These are phyloP conservation scores for Diadema setosum DNA, from an alignment of 35 echinoderm and acorn worm species.

Conservation along the genomic window DNA sequence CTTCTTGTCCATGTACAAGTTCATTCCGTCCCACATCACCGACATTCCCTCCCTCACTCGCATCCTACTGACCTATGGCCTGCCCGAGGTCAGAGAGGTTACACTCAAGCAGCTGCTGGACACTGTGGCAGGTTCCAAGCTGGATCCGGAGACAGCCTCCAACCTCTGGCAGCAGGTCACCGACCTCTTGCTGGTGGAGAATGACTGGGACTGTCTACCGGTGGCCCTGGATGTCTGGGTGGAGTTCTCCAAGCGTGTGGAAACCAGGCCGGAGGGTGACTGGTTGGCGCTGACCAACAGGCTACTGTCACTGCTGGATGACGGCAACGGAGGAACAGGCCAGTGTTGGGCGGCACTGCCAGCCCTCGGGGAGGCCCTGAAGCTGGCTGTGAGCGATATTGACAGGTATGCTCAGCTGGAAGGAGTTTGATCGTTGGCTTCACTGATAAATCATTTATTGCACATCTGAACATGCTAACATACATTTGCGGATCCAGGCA, in stretches of 20 bases:
- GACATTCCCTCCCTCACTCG: not conserved
- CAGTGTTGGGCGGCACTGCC: not conserved
- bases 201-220: not conserved
- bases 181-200: not conserved
- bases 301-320: not conserved
- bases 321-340: not conserved
- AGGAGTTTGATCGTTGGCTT: not conserved
- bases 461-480: no score
- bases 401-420: not conserved
- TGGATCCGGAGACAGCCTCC: not conserved
- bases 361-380: not conserved
- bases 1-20: not conserved
- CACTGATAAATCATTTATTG: no score
- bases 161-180: not conserved
- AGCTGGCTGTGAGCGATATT: not conserved
- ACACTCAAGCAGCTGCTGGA: not conserved
- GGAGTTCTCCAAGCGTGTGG: not conserved
- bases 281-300: not conserved
- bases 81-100: not conserved
- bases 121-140: not conserved
- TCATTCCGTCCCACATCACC: not conserved
- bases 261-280: not conserved
- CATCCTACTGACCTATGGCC: not conserved
- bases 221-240: slow-evolving; percentile 12
- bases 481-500: no score